Base-by-base conservation (phyloP, 2,113 vertebrate species). In the Pteruthius melanotis region DNA sequence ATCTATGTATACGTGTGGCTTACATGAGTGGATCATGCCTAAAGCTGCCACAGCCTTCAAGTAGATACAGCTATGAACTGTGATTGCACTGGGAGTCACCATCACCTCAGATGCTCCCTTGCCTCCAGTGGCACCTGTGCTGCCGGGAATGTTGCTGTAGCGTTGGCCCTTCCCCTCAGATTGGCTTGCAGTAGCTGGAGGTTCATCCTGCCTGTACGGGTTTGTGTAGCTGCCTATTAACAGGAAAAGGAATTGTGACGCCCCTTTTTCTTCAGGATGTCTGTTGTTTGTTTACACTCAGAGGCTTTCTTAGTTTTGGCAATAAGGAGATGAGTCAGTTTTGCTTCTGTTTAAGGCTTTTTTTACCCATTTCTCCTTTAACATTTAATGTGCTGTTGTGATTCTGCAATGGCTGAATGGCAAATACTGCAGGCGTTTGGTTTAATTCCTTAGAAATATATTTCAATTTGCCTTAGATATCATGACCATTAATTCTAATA, bases 251-350 rank as follows among this genome's bases (percentile, higher is more conserved):
- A 81, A 49, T 75, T 49, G 63, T 17, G 3, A 75, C 11, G 8
- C 59, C 90, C 44, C 74, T 64, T 92, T 83, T 91, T 86, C 86
- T 88, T 92, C 79, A 80, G 85, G 72, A 92, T 80, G 56, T 96
- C 94, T 96, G 79, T 70, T 91, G 84, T 93, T 95, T 96, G 80
- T 96, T 96, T 96, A 94, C 10, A 2, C 83, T 94, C 47, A 27
- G 56, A 0, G 0, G 35, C 82, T 66, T 59, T 88, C 85, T 94
- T 0, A 8, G 85, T 83, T 95, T 96, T 95, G 94, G 93, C 92
- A 96, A 95, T 96, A 96, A 74, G 86, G 60, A 81, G 90, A 96
- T 93, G 96, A 97, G 79, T 96, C 92, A 94, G 76, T 94, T 94
- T 95, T 91, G 86, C 90, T 96, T 96, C 92, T 95, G 71, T 86